Conservation (phyloP, 1,140 invertebrate genomes). For the Solenopsis invicta region DNA sequence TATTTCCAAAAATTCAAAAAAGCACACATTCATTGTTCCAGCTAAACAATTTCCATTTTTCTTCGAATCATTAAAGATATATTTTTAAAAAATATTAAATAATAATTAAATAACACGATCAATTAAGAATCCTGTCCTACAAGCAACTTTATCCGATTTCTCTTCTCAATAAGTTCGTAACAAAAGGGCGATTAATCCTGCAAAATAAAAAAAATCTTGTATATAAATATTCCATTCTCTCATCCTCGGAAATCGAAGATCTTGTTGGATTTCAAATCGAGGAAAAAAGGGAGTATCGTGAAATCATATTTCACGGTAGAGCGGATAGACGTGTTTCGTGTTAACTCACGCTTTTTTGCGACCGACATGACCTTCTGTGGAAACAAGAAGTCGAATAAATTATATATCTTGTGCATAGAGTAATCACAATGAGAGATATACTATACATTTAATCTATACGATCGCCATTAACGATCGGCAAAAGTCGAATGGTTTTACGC, state of each 20-base stretch:
- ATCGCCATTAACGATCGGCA: neutral
- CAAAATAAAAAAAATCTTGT: neutral
- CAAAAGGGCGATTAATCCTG: neutral
- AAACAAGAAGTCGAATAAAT: conserved; percentile 27
- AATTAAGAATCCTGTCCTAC: neutral
- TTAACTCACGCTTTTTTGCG: neutral
- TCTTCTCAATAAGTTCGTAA: neutral
- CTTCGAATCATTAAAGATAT: neutral
- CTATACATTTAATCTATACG: neutral
- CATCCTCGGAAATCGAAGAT: neutral
- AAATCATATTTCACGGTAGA: neutral
- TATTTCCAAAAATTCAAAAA: neutral
- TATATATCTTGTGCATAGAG: neutral
- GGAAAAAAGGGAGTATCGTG: neutral
- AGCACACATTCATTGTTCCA: neutral
- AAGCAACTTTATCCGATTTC: neutral
- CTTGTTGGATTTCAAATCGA: neutral
- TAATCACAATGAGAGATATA: neutral
- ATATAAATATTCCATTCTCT: neutral
- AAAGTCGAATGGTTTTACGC: conserved; percentile 16
- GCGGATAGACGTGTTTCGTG: neutral
- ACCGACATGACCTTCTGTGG: neutral
- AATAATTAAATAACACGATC: neutral
- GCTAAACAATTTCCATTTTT: neutral
- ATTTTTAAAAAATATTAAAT: neutral